Evolutionary conservation across 2,888 invertebrate genomes (phyloP).

Genomic region (Pachycephus smyrnensis): DNA sequence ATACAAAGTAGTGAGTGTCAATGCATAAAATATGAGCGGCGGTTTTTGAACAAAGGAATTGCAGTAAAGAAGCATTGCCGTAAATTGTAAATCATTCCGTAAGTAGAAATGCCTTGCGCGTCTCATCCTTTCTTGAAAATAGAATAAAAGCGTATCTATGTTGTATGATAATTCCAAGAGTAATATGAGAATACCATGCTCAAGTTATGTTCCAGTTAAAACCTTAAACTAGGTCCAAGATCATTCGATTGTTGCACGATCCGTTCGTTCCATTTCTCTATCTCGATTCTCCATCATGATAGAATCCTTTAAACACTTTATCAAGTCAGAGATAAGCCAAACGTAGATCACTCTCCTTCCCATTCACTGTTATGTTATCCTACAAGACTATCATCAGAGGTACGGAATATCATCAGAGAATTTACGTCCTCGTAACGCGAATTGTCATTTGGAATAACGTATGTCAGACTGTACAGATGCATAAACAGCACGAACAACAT

Average conservation of each 20-base stretch:
- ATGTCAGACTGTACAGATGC: neutral
- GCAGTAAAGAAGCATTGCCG: neutral
- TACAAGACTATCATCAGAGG: too few species aligned
- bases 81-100: neutral
- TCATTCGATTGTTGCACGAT: neutral
- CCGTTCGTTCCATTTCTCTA: too few species aligned
- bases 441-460: too few species aligned
- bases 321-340: neutral
- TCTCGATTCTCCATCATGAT: neutral
- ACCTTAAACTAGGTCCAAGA: neutral
- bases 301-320: neutral
- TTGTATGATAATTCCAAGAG: neutral
- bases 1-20: neutral
- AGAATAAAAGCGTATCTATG: neutral
- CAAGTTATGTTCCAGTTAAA: neutral
- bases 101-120: neutral
- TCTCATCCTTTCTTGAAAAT: neutral
- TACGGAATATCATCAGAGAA: too few species aligned
- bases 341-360: neutral
- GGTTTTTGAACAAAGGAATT: neutral
- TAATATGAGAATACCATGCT: neutral
- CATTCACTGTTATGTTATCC: too few species aligned
- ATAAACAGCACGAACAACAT: neutral
- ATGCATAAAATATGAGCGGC: neutral
- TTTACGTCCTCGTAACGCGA: too few species aligned